Evolutionary conservation across 2,113 vertebrate species (phyloP).

Genomic region (Microtus pennsylvanicus): DNA sequence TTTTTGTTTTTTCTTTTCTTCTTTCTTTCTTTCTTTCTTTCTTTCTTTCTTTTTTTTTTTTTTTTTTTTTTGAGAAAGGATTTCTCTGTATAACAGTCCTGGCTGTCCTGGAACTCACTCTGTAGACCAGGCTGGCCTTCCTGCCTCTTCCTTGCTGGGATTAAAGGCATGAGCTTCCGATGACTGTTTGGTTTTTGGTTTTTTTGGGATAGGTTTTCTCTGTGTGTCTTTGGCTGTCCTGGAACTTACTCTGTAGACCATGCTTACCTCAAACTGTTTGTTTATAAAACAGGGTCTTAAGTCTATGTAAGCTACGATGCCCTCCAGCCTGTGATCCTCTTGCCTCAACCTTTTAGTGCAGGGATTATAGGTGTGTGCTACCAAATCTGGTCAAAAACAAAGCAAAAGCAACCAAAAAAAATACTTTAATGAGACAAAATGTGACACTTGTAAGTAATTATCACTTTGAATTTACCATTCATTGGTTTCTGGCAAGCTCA

Average conservation of each 20-base stretch:
- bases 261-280: neutral
- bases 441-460: neutral
- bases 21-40: too few relatives aligned
- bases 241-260: too few relatives aligned
- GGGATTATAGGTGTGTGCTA: neutral
- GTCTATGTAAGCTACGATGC: neutral
- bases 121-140: neutral
- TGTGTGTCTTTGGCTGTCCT: too few relatives aligned
- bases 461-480: neutral
- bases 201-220: neutral
- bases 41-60: too few relatives aligned
- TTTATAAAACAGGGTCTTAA: neutral
- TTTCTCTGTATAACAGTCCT: neutral
- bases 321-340: neutral
- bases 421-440: slow-evolving; percentile 1
- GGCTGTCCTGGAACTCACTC: neutral
- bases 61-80: neutral
- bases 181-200: neutral
- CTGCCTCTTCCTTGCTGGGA: neutral
- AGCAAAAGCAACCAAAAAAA: neutral
- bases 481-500: neutral
- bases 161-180: neutral
- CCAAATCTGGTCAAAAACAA: neutral
- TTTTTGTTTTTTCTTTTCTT: too few relatives aligned
- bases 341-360: neutral